Percentiles rank a stretch among this genome's conserved stretches.
phyloP scores from a whole-genome alignment of 2,888 invertebrate species.

The Pomacea canaliculata region DNA sequence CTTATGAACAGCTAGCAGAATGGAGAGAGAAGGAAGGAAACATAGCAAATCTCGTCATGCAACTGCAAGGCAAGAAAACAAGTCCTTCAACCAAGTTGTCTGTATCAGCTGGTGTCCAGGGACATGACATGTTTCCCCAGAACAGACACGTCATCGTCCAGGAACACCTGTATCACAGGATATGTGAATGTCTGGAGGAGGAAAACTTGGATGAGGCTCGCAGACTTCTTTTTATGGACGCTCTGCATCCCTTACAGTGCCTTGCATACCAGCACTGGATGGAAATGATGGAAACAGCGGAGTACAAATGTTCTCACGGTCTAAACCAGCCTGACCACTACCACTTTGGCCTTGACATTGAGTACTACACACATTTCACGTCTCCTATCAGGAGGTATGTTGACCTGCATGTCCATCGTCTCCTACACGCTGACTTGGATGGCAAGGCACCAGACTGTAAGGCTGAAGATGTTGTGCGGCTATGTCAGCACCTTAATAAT shows the following conservation, averaged over 20 bases:
- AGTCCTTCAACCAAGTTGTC: constrained; percentile 14
- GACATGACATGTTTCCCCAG: background rate
- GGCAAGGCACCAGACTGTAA: constrained; percentile 27
- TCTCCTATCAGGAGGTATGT: constrained; percentile 48
- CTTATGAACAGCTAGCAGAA: constrained; percentile 6
- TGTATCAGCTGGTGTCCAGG: constrained; percentile 1
- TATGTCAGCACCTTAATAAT: constrained; percentile 42
- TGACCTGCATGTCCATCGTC: constrained; percentile 42
- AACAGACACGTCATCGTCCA: constrained; percentile 26
- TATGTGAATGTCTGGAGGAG: constrained; percentile 17
- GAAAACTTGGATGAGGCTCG: constrained; percentile 23
- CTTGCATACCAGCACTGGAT: constrained; percentile 40
- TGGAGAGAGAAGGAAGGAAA: constrained; percentile 12
- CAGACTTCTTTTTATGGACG: constrained; percentile 35
- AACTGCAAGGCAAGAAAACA: constrained; percentile 30
- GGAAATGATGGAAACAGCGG: constrained; percentile 37
- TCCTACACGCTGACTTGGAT: constrained; percentile 40
- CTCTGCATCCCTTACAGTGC: constrained; percentile 38
- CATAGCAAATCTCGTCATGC: constrained; percentile 29
- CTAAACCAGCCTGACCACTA: constrained; percentile 25
- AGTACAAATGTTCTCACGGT: constrained; percentile 35
- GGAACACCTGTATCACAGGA: constrained; percentile 33
- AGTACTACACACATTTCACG: constrained; percentile 44
- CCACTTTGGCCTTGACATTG: constrained; percentile 44
- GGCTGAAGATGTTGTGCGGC: constrained; percentile 36